A percentile compares a stretch with the other conserved stretches of the same genome.
Conservation (phyloP, 2,888 invertebrate species). For the Griposia aprilina region DNA sequence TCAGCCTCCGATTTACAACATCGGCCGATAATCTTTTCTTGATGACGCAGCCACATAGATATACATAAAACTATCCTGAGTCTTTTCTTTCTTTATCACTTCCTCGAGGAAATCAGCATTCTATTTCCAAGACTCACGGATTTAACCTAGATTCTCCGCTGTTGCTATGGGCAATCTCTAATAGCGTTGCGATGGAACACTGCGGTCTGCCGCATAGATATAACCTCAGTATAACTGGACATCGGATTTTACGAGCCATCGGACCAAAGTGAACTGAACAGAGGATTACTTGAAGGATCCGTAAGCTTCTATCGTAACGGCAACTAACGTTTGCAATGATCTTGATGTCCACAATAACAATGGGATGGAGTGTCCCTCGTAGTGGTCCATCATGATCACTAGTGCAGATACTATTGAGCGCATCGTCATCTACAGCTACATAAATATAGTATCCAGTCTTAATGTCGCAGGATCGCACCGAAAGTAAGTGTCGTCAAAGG, state of each 20-base stretch:
- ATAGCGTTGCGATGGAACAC: slow-evolving; percentile 38
- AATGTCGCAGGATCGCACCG: slow-evolving; percentile 45
- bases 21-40: slow-evolving; percentile 89
- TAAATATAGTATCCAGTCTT: slow-evolving; percentile 31
- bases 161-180: slow-evolving; percentile 51
- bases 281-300: slow-evolving; percentile 52
- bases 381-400: slow-evolving; percentile 44
- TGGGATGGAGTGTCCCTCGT: slow-evolving; percentile 26
- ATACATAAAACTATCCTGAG: slow-evolving; percentile 44
- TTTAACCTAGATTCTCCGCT: slow-evolving; percentile 51
- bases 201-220: slow-evolving; percentile 40
- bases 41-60: slow-evolving; percentile 78
- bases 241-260: slow-evolving; percentile 60
- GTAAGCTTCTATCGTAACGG: slow-evolving; percentile 29
- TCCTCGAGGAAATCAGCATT: slow-evolving; percentile 63
- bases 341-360: slow-evolving; percentile 47
- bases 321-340: slow-evolving; percentile 41
- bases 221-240: slow-evolving; percentile 51
- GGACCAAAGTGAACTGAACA: slow-evolving; percentile 48
- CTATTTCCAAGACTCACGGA: slow-evolving; percentile 26
- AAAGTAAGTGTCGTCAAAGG: slow-evolving; percentile 63
- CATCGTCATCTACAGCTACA: slow-evolving; percentile 15
- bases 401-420: slow-evolving; percentile 43
- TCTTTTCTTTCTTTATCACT: slow-evolving; percentile 60
- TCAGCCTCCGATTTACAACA: slow-evolving; percentile 85